These are phyloP conservation scores for Austrofundulus limnaeus DNA, from an alignment of 2,113 vertebrate genomes.

Conservation along the genomic window DNA sequence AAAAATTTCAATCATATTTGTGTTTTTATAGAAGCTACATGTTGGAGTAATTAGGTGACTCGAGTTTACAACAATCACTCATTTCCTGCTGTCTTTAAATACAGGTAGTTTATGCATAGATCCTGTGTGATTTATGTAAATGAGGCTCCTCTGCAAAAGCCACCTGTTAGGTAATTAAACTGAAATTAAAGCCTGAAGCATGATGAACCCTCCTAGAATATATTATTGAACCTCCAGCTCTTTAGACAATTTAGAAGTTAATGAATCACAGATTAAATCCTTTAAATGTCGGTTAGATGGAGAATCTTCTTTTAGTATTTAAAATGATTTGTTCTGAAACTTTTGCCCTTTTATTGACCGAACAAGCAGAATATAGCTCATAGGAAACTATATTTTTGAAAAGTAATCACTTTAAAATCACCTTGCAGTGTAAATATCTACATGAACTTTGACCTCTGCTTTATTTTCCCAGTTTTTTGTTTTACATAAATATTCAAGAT, in stretches of 20 bases:
- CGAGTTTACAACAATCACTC: too few species aligned
- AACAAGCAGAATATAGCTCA: not conserved
- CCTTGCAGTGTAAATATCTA: not conserved
- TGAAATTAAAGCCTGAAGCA: conserved; percentile 31
- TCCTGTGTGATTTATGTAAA: conserved; percentile 17
- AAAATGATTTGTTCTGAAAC: not conserved
- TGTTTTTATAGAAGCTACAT: too few species aligned
- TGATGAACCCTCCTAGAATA: conserved; percentile 5
- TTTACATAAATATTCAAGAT: not conserved
- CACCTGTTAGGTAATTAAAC: conserved; percentile 27
- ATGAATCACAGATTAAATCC: conserved; percentile 28
- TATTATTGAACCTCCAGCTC: conserved; percentile 5
- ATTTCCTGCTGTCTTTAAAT: not conserved
- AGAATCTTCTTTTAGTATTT: conserved; percentile 2
- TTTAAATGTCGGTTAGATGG: not conserved
- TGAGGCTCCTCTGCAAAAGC: conserved; percentile 18
- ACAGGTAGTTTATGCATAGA: not conserved
- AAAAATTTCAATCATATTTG: too few species aligned
- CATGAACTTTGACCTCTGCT: not conserved
- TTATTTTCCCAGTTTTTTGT: not conserved
- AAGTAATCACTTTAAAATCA: not conserved
- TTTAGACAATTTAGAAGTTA: not conserved
- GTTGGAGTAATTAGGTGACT: too few species aligned
- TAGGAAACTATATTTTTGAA: not conserved
- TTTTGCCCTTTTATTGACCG: not conserved